Percentiles rank a stretch among this genome's conserved stretches.
phyloP scores from a whole-genome alignment of 64 coral and sea anemone genomes.

The Trachythela sp. region DNA sequence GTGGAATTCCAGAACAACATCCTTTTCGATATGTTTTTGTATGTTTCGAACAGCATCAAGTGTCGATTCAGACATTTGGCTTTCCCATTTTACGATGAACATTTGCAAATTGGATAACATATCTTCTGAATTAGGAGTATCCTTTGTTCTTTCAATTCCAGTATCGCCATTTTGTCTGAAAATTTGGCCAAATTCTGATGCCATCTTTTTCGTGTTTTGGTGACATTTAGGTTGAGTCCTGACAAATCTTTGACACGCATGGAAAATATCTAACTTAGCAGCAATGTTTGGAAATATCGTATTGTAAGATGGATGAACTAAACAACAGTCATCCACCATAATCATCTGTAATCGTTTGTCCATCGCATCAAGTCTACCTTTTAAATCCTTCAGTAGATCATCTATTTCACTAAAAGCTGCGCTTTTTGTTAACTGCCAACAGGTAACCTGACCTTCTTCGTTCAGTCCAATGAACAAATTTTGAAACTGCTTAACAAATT shows the following conservation, averaged over 20 bases:
- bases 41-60: conserved; percentile 20
- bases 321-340: conserved; percentile 74
- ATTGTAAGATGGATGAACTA: conserved; percentile 44
- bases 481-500: conserved; percentile 18
- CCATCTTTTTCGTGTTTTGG: conserved; percentile 27
- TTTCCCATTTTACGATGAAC: conserved; percentile 56
- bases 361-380: conserved; percentile 49
- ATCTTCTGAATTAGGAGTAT: conserved; percentile 38
- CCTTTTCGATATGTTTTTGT: conserved; percentile 37
- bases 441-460: conserved; percentile 21
- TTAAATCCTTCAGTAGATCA: conserved; percentile 56
- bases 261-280: conserved; percentile 57
- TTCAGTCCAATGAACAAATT: conserved; percentile 34
- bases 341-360: conserved; percentile 50
- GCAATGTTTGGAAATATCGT: conserved; percentile 59
- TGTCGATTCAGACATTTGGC: conserved; percentile 46
- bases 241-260: conserved; percentile 58
- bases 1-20: conserved; percentile 55
- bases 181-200: conserved; percentile 57
- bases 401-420: conserved; percentile 46
- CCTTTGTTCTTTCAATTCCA: conserved; percentile 36
- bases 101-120: conserved; percentile 74
- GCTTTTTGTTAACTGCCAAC: conserved; percentile 59
- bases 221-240: conserved; percentile 42
- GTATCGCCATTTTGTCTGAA: conserved; percentile 55